Evolutionary conservation across 1,140 invertebrate species (phyloP).

Genomic region (Diabrotica virgifera): DNA sequence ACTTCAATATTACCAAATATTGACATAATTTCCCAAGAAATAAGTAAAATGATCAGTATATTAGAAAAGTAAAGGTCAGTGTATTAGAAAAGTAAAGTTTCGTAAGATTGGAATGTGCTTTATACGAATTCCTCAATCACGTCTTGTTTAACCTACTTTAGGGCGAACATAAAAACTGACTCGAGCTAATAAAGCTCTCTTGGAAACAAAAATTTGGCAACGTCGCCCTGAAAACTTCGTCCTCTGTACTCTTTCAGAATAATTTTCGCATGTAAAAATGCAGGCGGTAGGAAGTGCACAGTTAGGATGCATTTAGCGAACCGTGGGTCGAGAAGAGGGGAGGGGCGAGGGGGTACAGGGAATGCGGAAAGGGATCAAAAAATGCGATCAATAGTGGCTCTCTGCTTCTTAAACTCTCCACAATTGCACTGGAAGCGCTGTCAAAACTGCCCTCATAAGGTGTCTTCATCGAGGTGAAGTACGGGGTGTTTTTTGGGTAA

Average conservation of each 20-base stretch:
- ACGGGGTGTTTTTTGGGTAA: neutral
- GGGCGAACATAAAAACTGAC: no score
- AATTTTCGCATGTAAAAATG: constrained; percentile 33
- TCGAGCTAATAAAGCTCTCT: neutral
- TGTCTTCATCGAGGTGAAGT: constrained; percentile 1
- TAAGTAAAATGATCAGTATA: no score
- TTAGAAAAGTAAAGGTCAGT: no score
- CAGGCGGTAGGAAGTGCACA: constrained; percentile 33
- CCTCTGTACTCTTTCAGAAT: constrained; percentile 17
- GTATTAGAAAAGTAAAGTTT: no score
- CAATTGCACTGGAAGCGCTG: constrained; percentile 49
- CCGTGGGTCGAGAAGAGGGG: constrained; percentile 20
- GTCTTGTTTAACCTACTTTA: no score
- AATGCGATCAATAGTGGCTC: constrained; percentile 50
- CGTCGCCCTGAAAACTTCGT: constrained; percentile 1
- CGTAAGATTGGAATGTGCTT: no score
- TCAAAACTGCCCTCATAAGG: constrained; percentile 42
- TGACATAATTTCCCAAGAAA: no score
- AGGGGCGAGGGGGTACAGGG: constrained; percentile 24
- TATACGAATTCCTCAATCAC: no score
- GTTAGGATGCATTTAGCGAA: constrained; percentile 37
- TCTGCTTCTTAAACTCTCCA: constrained; percentile 49
- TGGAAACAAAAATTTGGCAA: constrained; percentile 8
- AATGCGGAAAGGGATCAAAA: constrained; percentile 49
- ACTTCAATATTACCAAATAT: no score